phyloP scores from a whole-genome alignment of 2,888 invertebrate species.

The Hemistola chrysoprasaria region DNA sequence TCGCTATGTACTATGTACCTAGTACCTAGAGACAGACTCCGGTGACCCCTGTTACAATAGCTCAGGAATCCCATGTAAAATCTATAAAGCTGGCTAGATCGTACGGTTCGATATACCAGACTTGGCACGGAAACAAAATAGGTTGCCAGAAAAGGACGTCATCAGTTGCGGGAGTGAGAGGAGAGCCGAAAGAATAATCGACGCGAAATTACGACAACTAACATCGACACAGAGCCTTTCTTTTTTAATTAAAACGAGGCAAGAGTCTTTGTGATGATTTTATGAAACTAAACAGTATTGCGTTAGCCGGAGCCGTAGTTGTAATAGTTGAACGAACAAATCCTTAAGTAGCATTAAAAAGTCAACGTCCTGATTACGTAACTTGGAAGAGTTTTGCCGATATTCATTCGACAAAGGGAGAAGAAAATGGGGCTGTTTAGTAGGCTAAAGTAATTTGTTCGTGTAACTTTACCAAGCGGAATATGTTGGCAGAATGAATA shows the following conservation, averaged over 20 bases:
- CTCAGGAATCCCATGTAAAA: constrained; percentile 41
- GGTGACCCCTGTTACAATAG: constrained; percentile 32
- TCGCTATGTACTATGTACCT: constrained; percentile 29
- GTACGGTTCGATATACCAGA: constrained; percentile 64
- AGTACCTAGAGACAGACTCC: no score
- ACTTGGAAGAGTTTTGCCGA: constrained; percentile 10
- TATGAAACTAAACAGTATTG: constrained; percentile 37
- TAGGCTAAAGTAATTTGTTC: constrained; percentile 4
- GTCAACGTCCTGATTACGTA: constrained; percentile 29
- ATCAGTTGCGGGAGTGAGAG: constrained; percentile 54
- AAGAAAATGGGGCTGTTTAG: constrained; percentile 11
- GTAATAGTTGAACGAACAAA: constrained; percentile 8
- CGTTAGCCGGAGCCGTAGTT: constrained; percentile 22
- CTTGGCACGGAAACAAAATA: constrained; percentile 70
- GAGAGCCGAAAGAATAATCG: constrained; percentile 55
- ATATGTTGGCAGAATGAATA: constrained; percentile 27
- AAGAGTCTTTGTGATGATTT: constrained; percentile 43
- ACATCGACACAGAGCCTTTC: constrained; percentile 52
- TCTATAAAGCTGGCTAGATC: constrained; percentile 60
- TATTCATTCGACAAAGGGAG: constrained; percentile 5
- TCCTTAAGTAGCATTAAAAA: constrained; percentile 15
- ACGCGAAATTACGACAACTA: constrained; percentile 51
- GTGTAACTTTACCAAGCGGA: constrained; percentile 8
- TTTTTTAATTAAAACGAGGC: constrained; percentile 57
- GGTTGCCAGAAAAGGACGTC: constrained; percentile 70